phyloP scores from a whole-genome alignment of 2,113 vertebrate genomes.

The Corythaixoides concolor region DNA sequence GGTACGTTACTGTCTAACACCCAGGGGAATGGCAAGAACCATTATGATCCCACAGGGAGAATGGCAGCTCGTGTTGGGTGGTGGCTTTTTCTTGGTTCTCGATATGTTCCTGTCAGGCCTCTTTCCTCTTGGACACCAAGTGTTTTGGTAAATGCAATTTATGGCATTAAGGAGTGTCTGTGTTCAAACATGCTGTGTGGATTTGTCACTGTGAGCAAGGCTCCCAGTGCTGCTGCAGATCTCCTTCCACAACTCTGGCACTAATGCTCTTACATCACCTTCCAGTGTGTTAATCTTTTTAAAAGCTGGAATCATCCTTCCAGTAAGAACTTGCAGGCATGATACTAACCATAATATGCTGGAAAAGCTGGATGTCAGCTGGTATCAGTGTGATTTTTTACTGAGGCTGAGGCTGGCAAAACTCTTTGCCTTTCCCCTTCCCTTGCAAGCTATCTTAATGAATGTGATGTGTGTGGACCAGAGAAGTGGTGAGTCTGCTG shows the following conservation, averaged over 20 bases:
- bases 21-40: background rate
- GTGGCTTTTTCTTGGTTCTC: background rate
- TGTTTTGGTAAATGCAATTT: background rate
- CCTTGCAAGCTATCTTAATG: background rate
- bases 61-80: background rate
- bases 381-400: background rate
- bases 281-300: background rate
- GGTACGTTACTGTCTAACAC: background rate
- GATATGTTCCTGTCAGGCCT: background rate
- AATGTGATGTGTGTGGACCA: background rate
- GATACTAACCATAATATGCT: background rate
- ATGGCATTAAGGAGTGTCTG: background rate
- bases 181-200: background rate
- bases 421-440: background rate
- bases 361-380: background rate
- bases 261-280: background rate
- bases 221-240: background rate
- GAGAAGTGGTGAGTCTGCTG: background rate
- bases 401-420: background rate
- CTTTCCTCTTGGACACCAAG: background rate
- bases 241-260: background rate
- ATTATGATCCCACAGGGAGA: background rate
- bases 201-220: background rate
- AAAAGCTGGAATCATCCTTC: background rate
- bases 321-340: background rate